Base-by-base conservation (phyloP, 2,113 vertebrate genomes). In the Leptobrachium ailaonicum region DNA sequence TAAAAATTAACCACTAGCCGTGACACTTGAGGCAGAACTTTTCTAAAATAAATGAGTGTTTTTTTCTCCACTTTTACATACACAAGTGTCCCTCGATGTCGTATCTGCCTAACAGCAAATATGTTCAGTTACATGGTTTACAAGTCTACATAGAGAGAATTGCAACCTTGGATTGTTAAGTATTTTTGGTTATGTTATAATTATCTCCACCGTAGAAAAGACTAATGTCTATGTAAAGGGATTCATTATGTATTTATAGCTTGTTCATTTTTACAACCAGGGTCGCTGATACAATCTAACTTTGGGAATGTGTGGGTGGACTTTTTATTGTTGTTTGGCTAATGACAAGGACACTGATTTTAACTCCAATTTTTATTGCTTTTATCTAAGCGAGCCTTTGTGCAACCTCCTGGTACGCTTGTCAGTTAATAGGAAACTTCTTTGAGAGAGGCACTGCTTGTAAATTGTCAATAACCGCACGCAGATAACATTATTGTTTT, bases 371-470 rank as follows among this genome's bases (percentile, higher is more conserved):
- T 80, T 80, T n/a, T 80, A 80, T 80, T 73, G 63, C 71, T 73
- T 73, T 80, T 80, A 80, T 80, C 77, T 40, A 44, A 66, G 62
- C 7, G 42, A 66, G 62, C 54, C 70, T 43, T n/a, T n/a, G 8
- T 56, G 77, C 47, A n/a, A 73, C 77, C 77, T 80, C 77, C 77
- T 80, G 77, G 77, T 80, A 80, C 77, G n/a, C 43, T 7, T 80
- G 77, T 73, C 77, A 67, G 77, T 80, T 80, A 80, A 80, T 80
- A 66, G 58, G 66, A 80, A 80, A 73, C 71, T 42, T 73, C 50
- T 2, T 4, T 40, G 69, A 50, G 20, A n/a, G 56, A 8, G 8
- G 40, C 67, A 44, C 71, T 67, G 41, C 58, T 71, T 42, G 43
- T 70, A 79, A 80, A 80, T 63, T 73, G 72, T 80, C 71, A 80